phyloP scores from a whole-genome alignment of 2,797 vertebrate genomes.

The Typhlichthys subterraneus region DNA sequence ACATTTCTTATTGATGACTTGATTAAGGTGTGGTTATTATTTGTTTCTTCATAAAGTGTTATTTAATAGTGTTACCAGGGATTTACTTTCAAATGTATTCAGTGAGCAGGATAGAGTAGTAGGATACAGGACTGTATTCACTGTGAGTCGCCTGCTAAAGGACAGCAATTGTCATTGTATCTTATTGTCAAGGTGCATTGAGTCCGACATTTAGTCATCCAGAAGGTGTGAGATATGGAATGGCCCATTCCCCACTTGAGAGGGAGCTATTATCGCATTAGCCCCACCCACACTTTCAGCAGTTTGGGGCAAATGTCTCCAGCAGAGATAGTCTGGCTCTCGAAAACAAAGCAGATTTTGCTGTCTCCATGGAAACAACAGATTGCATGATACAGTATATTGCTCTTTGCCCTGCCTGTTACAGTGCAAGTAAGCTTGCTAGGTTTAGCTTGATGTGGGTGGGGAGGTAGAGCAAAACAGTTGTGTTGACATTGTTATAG shows the following conservation, averaged over 20 bases:
- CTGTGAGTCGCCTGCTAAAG: too few species aligned
- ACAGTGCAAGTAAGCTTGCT: slow-evolving; percentile 24
- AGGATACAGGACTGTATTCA: too few species aligned
- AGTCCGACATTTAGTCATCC: background rate
- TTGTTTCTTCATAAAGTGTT: too few species aligned
- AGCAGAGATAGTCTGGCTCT: slow-evolving; percentile 44
- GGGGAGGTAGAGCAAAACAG: background rate
- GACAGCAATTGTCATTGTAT: too few species aligned
- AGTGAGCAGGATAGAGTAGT: too few species aligned
- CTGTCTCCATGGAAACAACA: slow-evolving; percentile 76
- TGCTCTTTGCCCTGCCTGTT: slow-evolving; percentile 43
- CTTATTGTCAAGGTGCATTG: too few species aligned
- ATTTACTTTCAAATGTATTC: too few species aligned
- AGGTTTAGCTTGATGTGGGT: background rate
- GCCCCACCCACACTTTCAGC: slow-evolving; percentile 31
- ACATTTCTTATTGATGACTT: background rate
- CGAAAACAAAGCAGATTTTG: slow-evolving; percentile 67
- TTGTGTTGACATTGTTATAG: slow-evolving; percentile 6
- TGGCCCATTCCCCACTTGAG: slow-evolving; percentile 18
- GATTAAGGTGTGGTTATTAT: too few species aligned
- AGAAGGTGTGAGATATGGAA: slow-evolving; percentile 30
- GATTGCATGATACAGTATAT: slow-evolving; percentile 52
- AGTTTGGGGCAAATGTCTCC: slow-evolving; percentile 39
- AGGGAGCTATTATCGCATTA: background rate
- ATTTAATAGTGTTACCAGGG: too few species aligned